These are phyloP conservation scores for Eupeodes luniger DNA, from an alignment of 2,888 invertebrate species.

Conservation along the genomic window DNA sequence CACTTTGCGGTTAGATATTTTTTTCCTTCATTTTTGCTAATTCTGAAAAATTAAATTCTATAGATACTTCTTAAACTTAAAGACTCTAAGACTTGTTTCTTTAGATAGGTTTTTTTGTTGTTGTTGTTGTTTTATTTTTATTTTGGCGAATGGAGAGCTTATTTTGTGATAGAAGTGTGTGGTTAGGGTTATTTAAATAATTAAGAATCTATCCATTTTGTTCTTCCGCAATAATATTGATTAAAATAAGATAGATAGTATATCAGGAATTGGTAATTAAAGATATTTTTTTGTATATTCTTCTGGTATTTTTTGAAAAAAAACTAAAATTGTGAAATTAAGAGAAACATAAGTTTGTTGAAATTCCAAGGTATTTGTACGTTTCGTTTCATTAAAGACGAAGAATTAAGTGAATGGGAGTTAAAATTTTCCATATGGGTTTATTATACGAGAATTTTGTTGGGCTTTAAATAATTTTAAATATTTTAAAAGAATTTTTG, in stretches of 20 bases:
- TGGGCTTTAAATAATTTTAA: no score
- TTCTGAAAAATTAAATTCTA: slow-evolving; percentile 5
- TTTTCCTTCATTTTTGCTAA: background rate
- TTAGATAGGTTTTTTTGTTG: background rate
- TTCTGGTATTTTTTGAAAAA: background rate
- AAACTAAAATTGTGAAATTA: background rate
- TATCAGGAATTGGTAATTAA: slow-evolving; percentile 32
- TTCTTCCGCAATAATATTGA: slow-evolving; percentile 60
- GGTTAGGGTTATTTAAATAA: slow-evolving; percentile 50
- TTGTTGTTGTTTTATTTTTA: slow-evolving; percentile 2
- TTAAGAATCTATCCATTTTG: slow-evolving; percentile 40
- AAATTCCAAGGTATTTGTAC: slow-evolving; percentile 20
- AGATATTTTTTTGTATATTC: slow-evolving; percentile 8
- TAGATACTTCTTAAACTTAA: background rate
- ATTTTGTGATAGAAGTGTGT: background rate
- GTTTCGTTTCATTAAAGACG: background rate
- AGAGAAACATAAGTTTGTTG: background rate
- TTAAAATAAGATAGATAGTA: slow-evolving; percentile 24
- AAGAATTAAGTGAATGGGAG: slow-evolving; percentile 16
- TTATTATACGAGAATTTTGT: background rate
- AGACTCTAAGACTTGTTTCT: slow-evolving; percentile 8
- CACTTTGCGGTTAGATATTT: slow-evolving; percentile 5
- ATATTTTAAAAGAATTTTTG: no score
- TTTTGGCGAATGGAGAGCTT: slow-evolving; percentile 15
- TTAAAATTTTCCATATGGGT: background rate